Base-by-base conservation (phyloP, 2,888 invertebrate genomes). In the Lampropteryx suffumata region DNA sequence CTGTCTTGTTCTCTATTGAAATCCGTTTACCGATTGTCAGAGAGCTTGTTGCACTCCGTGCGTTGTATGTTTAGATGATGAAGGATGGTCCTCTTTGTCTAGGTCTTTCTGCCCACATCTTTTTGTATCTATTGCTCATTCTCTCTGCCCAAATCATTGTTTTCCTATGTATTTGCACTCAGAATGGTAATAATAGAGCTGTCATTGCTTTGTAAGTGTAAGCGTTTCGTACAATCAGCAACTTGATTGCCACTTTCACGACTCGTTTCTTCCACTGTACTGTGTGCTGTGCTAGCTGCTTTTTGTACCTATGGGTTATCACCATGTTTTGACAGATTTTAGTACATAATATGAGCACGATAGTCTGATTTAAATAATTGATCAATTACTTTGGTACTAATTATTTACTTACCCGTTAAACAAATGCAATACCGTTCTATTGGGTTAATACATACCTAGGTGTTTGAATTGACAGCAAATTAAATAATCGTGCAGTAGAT, bases 261-360 rank as follows among this genome's bases (percentile, higher is more conserved):
- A 84, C 75, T 89, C 83, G 89, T 84, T 84, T 87, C 83, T 87
- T 87, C 90, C 88, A 90, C 90, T 87, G 83, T 88, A 82, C 75
- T 83, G 90, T 88, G 89, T 89, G 90, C 86, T 88, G 84, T 88
- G 89, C 86, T 90, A 89, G 90, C 90, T 90, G 90, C 90, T 90
- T 90, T 87, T 90, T 87, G 90, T 89, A 84, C 85, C 84, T 88
- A 86, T 85, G 84, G 85, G 82, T 85, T 24, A 84, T 86, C 89
- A 89, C 89, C 83, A 82, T 82, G 79, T 84, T 79, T 79, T 81
- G 75, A 79, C 67, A 76, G 81, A 87, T 83, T 79, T 76, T 72
- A 78, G 69, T 76, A 79, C 83, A 17, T 75, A 82, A 73, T 17
- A 17, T 76, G 59, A 83, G 86, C 86, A 88, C 87, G 79, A 81